phyloP scores from a whole-genome alignment of 2,888 invertebrate genomes.

The Mantis religiosa region DNA sequence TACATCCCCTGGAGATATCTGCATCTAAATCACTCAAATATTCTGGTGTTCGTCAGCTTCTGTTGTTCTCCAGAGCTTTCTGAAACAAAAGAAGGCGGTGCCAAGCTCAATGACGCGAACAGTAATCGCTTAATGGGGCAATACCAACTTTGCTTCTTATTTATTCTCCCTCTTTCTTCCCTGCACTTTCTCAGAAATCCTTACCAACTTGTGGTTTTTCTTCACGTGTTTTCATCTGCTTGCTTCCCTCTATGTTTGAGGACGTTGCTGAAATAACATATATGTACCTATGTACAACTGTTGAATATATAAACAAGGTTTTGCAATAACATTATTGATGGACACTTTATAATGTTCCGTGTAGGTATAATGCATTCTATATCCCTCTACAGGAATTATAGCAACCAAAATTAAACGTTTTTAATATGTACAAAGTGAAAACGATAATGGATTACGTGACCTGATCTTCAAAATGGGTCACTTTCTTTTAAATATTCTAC shows the following conservation, averaged over 20 bases:
- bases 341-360: no score
- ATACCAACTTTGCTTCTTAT: neutral
- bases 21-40: neutral
- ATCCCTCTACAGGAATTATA: no score
- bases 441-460: no score
- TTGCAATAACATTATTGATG: no score
- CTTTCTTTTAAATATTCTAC: no score
- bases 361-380: no score
- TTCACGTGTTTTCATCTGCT: neutral
- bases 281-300: no score
- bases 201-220: neutral
- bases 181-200: neutral
- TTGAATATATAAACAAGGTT: no score
- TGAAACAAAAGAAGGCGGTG: neutral
- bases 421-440: no score
- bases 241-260: neutral
- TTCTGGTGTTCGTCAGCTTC: neutral
- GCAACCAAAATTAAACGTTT: no score
- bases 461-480: no score
- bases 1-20: neutral
- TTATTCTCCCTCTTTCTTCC: neutral
- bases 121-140: constrained; percentile 3
- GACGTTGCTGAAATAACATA: no score
- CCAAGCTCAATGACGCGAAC: neutral
- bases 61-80: neutral